A percentile compares a stretch with the other conserved stretches of the same genome.
phyloP scores from a whole-genome alignment of 1,140 invertebrate species.

The Aphis craccivora region DNA sequence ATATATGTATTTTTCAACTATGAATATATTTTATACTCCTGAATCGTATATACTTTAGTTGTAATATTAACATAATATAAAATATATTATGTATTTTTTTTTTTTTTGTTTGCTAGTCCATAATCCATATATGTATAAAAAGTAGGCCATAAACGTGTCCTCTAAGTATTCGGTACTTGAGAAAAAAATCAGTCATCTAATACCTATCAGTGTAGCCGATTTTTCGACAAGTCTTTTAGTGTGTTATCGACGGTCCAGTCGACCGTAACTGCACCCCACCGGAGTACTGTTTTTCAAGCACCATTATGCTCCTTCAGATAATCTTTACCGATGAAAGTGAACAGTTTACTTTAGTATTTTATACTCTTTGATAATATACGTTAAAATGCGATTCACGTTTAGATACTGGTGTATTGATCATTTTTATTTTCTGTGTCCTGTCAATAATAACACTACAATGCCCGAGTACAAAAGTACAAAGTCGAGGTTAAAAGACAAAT shows the following conservation, averaged over 20 bases:
- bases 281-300: conserved; percentile 32
- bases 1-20: background rate
- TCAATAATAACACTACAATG: conserved; percentile 27
- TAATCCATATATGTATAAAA: background rate
- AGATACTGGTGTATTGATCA: conserved; percentile 39
- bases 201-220: conserved; percentile 21
- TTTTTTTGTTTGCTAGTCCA: background rate
- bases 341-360: conserved; percentile 30
- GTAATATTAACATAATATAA: background rate
- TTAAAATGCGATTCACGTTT: conserved; percentile 39
- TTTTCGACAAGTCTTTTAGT: conserved; percentile 36
- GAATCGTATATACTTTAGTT: background rate
- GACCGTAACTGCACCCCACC: conserved; percentile 53
- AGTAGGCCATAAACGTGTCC: conserved; percentile 45
- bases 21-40: background rate
- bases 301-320: conserved; percentile 22
- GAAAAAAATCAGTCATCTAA: conserved; percentile 46
- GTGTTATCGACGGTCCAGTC: conserved; percentile 25
- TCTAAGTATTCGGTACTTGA: conserved; percentile 17
- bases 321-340: conserved; percentile 10
- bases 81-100: background rate
- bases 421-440: conserved; percentile 12
- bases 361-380: background rate
- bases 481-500: conserved; percentile 54
- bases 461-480: conserved; percentile 16